These are phyloP conservation scores for Onthophagus taurus DNA, from an alignment of 1,140 invertebrate species.

Conservation along the genomic window DNA sequence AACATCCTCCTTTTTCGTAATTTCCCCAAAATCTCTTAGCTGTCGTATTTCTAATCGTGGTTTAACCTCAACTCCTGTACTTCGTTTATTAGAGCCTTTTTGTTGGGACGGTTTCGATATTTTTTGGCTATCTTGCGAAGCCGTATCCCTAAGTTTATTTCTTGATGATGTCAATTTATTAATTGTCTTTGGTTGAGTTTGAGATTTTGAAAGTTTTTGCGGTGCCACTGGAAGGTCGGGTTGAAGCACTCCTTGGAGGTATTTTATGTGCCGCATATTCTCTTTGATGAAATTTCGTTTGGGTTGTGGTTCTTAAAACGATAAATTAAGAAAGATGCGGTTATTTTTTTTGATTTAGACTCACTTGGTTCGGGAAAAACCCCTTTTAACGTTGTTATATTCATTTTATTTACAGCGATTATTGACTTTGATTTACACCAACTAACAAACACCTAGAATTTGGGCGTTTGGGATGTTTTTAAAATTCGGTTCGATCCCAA, in stretches of 20 bases:
- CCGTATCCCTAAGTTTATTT: constrained; percentile 1
- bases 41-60: constrained; percentile 5
- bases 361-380: constrained; percentile 48
- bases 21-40: constrained; percentile 7
- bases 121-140: neutral
- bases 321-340: constrained; percentile 12
- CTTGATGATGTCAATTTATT: constrained; percentile 5
- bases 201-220: constrained; percentile 34
- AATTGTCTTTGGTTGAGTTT: constrained; percentile 23
- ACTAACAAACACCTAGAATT: constrained; percentile 6
- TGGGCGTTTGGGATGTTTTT: constrained; percentile 5
- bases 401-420: constrained; percentile 16
- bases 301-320: constrained; percentile 42
- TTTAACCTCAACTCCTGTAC: neutral
- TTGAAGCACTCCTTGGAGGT: constrained; percentile 42
- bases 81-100: neutral
- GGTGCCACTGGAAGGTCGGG: constrained; percentile 29
- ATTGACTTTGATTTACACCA: neutral
- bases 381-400: constrained; percentile 41
- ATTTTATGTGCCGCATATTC: constrained; percentile 46
- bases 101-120: neutral
- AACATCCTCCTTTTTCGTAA: constrained; percentile 1
- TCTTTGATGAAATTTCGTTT: constrained; percentile 48
- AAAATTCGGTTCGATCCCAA: no score
- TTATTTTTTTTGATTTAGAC: constrained; percentile 23